Conservation (phyloP, 2,888 invertebrate genomes). For the Epicampocera succincta region DNA sequence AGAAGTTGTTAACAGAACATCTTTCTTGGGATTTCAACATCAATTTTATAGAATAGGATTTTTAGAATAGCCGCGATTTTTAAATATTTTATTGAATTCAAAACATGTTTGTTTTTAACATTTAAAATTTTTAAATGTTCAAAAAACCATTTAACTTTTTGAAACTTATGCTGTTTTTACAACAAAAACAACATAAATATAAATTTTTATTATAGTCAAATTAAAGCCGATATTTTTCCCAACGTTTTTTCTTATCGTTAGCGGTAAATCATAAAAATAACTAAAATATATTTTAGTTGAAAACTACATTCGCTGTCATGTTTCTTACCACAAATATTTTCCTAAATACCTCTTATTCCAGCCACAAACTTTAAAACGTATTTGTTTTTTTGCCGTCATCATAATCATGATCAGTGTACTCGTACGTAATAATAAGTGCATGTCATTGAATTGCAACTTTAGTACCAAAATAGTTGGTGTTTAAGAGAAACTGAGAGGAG, state of each 20-base stretch:
- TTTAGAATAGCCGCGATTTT: too few relatives aligned
- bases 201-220: too few relatives aligned
- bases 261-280: background rate
- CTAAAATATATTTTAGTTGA: background rate
- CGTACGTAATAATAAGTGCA: constrained; percentile 30
- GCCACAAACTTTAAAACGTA: background rate
- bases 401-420: constrained; percentile 39
- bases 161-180: too few relatives aligned
- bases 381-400: background rate
- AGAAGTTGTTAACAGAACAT: too few relatives aligned
- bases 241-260: background rate
- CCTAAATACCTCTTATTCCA: constrained; percentile 1
- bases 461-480: constrained; percentile 14
- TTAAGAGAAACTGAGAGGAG: background rate
- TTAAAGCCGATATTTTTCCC: background rate
- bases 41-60: too few relatives aligned
- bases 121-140: too few relatives aligned
- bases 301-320: background rate
- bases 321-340: constrained; percentile 33
- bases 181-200: too few relatives aligned
- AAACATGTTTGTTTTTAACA: too few relatives aligned
- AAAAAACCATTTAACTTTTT: too few relatives aligned
- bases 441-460: constrained; percentile 49
- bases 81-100: too few relatives aligned
- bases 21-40: too few relatives aligned